A percentile compares a stretch with the other conserved stretches of the same genome.
phyloP scores from a whole-genome alignment of 2,797 vertebrate genomes.

The Lates japonicus region DNA sequence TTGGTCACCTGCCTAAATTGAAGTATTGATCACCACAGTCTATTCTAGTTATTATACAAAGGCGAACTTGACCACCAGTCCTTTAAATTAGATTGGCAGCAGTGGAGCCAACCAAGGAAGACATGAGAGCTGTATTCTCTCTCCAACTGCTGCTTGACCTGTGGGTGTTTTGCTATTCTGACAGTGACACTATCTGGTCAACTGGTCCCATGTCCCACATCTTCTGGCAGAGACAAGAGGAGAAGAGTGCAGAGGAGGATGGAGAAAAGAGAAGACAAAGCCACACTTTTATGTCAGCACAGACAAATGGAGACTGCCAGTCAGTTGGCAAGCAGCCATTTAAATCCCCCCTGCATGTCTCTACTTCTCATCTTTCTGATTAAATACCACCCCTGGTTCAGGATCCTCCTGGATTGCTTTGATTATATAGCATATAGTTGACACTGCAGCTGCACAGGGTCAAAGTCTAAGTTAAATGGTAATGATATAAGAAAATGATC shows the following conservation, averaged over 20 bases:
- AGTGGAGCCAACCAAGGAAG: not conserved
- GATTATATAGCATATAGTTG: not conserved
- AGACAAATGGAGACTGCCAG: slow-evolving; percentile 25
- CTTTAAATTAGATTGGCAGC: slow-evolving; percentile 37
- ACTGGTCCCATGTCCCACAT: slow-evolving; percentile 11
- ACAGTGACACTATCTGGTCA: slow-evolving; percentile 28
- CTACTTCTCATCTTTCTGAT: slow-evolving; percentile 34
- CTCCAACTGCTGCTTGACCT: slow-evolving; percentile 28
- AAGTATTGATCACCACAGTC: slow-evolving; percentile 7
- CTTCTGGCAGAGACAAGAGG: slow-evolving; percentile 18
- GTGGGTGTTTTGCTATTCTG: slow-evolving; percentile 29
- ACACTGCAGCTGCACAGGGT: not conserved
- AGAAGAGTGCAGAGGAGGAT: slow-evolving; percentile 14
- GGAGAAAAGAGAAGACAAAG: slow-evolving; percentile 15
- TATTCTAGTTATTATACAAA: slow-evolving; percentile 17
- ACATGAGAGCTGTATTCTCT: slow-evolving; percentile 7
- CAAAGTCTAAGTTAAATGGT: slow-evolving; percentile 11
- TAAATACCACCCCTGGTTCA: slow-evolving; percentile 5
- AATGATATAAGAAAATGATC: not conserved
- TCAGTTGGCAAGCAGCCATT: slow-evolving; percentile 22
- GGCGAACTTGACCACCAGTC: not conserved
- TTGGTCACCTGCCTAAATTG: slow-evolving; percentile 20
- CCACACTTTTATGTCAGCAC: slow-evolving; percentile 13
- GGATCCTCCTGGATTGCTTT: not conserved
- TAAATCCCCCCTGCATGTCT: not conserved